phyloP scores from a whole-genome alignment of 2,888 invertebrate species.

The Ormyrus rosae region DNA sequence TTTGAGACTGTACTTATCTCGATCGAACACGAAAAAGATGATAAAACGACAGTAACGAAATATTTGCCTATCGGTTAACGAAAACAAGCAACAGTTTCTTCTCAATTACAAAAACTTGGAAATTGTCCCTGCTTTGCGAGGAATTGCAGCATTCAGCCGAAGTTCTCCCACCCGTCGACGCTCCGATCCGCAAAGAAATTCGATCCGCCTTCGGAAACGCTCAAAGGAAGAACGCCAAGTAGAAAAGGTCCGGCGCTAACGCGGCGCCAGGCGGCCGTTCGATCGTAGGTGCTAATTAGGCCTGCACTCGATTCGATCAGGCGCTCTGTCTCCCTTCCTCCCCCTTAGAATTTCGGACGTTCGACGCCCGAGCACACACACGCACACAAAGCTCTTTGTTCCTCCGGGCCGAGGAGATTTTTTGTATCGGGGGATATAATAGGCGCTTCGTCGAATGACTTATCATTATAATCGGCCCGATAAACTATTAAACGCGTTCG shows the following conservation, averaged over 20 bases:
- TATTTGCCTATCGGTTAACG: too few relatives aligned
- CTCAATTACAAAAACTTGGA: too few relatives aligned
- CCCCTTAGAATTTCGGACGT: not conserved
- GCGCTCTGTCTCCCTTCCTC: not conserved
- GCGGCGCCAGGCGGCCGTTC: not conserved
- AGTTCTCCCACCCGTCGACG: too few relatives aligned
- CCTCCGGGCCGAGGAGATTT: not conserved
- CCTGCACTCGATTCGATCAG: slow-evolving; percentile 1
- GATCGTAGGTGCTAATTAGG: slow-evolving; percentile 7
- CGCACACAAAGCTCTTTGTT: not conserved
- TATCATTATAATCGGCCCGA: slow-evolving; percentile 17
- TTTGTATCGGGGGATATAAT: not conserved
- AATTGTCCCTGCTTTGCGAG: too few relatives aligned
- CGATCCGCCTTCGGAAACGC: not conserved
- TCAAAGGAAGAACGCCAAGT: not conserved
- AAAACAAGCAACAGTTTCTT: too few relatives aligned
- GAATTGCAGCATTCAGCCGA: too few relatives aligned
- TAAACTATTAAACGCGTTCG: not conserved
- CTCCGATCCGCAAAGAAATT: not conserved
- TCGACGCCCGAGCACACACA: too few relatives aligned
- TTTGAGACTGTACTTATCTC: not conserved
- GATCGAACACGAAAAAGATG: not conserved
- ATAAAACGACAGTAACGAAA: too few relatives aligned
- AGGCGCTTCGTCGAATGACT: not conserved
- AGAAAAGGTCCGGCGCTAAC: not conserved